Evolutionary conservation across 2,113 vertebrate species (phyloP), one percentile per base, ranked within the genome.

Genomic region (Proterorhinus semilunaris): DNA sequence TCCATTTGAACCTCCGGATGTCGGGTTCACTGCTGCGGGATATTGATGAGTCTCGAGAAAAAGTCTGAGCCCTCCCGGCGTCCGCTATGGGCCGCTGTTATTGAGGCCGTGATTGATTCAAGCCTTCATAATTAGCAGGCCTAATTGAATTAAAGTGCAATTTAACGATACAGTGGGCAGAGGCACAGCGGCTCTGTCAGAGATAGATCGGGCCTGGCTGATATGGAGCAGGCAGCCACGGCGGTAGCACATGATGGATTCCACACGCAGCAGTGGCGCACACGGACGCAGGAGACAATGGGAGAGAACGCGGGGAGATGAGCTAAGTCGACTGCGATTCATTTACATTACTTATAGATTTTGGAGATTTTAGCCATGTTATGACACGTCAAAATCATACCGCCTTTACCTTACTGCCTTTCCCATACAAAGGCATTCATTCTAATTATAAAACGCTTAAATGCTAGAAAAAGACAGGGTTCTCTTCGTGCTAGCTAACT

Each of bases 61-160:
- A 88, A 78, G 82, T 90, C 90, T 83, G 43, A 71, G 82, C 75
- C 78, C 78, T 73, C 42, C 55, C 80, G 75, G 84, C 21, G 74
- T 82, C 73, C 36, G 81, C 90, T 90, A 87, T 89, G 82, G 84
- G 83, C 87, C 87, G 86, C 79, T 74, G 84, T 88, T 92, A 93
- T 93, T 91, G 91, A 92, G 88, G 89, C 67, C 81, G 84, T 93
- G 91, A 94, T 93, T 92, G 92, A 94, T 94, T 93, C 92, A 92
- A 90, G 86, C 79, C 83, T 82, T 94, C 91, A 92, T 93, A 93
- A 94, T 94, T 93, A 93, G 91, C 88, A 68, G 74, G 75, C 84
- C 91, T 92, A 92, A 94, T 92, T 91, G 87, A 92, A 93, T 94
- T 91, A 92, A 92, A 92, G 93, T 90, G 88, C 92, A 90, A 92